Evolutionary conservation across 2,888 invertebrate genomes (phyloP).

Genomic region (Drymonia ruficornis): DNA sequence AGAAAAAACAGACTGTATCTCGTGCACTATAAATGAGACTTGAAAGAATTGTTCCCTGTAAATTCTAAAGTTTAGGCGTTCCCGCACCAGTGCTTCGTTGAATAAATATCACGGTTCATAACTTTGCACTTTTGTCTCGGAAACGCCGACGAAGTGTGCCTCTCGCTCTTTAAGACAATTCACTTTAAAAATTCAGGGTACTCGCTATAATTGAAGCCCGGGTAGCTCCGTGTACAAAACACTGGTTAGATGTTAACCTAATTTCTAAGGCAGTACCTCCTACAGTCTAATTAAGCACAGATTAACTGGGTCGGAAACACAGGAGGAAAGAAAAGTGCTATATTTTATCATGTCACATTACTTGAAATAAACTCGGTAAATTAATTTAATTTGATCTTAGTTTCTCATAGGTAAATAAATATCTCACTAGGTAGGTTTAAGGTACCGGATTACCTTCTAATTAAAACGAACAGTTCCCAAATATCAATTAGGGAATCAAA

Average conservation of each 20-base stretch:
- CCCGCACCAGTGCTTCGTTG: conserved; percentile 32
- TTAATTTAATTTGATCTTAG: too few species aligned
- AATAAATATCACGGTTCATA: conserved; percentile 52
- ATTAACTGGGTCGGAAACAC: background rate
- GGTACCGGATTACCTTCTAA: background rate
- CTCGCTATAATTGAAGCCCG: conserved; percentile 36
- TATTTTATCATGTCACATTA: too few species aligned
- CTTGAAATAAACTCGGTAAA: too few species aligned
- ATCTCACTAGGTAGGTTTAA: too few species aligned
- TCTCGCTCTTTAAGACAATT: conserved; percentile 37
- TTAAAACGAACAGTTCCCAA: conserved; percentile 1
- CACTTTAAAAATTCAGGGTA: conserved; percentile 38
- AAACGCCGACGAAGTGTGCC: conserved; percentile 24
- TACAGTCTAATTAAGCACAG: background rate
- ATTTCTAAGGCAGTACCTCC: conserved; percentile 21
- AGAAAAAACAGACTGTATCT: too few species aligned
- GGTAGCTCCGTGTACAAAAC: conserved; percentile 20
- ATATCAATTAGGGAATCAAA: conserved; percentile 4
- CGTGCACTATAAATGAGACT: conserved; percentile 30
- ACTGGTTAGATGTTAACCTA: conserved; percentile 24
- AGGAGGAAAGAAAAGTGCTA: background rate
- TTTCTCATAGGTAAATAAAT: too few species aligned
- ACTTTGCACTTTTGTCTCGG: conserved; percentile 39
- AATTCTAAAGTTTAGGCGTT: conserved; percentile 37
- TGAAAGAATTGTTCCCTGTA: conserved; percentile 32